phyloP scores from a whole-genome alignment of 2,888 invertebrate genomes.

The Heterodera filipjevi region DNA sequence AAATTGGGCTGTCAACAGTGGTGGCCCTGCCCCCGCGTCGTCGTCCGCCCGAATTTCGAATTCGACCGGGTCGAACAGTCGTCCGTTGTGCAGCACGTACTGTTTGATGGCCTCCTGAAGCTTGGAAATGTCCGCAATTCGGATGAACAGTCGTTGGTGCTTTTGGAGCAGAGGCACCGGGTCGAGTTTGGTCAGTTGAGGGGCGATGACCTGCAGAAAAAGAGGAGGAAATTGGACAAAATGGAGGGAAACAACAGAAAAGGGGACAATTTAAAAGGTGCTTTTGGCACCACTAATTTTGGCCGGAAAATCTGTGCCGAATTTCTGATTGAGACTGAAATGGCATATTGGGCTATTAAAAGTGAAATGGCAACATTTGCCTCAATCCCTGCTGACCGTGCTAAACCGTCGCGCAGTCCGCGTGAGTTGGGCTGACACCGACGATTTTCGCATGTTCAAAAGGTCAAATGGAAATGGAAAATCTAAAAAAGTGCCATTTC shows the following conservation, averaged over 20 bases:
- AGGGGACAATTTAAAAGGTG: too few relatives aligned
- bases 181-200: constrained; percentile 60
- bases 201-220: constrained; percentile 46
- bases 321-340: not conserved
- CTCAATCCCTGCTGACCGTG: constrained; percentile 40
- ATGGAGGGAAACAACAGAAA: too few relatives aligned
- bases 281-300: not conserved
- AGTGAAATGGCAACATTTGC: too few relatives aligned
- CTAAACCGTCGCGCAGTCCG: constrained; percentile 58
- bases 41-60: constrained; percentile 50
- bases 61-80: constrained; percentile 58
- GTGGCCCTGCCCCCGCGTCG: constrained; percentile 22
- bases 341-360: not conserved
- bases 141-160: constrained; percentile 47
- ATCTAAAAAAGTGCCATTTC: not conserved
- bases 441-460: constrained; percentile 46
- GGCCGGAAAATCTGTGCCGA: not conserved
- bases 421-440: constrained; percentile 52
- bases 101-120: constrained; percentile 55
- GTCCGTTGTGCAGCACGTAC: constrained; percentile 57
- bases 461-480: too few relatives aligned
- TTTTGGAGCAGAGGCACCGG: constrained; percentile 53
- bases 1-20: constrained; percentile 47
- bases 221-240: not conserved
- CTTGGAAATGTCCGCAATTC: constrained; percentile 51